phyloP scores from a whole-genome alignment of 1,140 invertebrate species.

The Macrobrachium rosenbergii region DNA sequence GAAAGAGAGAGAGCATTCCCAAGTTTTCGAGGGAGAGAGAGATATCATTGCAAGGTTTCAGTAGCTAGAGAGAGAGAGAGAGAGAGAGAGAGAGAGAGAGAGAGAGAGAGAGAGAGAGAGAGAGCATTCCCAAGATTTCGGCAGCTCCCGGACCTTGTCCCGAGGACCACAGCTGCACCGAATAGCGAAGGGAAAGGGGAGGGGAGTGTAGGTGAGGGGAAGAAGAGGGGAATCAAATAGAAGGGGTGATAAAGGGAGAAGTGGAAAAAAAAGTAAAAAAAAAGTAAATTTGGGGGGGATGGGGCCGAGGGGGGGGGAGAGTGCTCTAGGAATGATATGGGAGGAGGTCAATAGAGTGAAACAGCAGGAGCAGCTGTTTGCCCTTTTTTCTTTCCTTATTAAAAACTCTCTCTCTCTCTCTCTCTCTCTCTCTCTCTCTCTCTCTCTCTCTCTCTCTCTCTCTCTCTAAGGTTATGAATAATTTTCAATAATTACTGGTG shows the following conservation, averaged over 20 bases:
- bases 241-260: not conserved
- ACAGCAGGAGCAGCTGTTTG: not conserved
- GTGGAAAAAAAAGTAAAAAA: not conserved
- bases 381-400: not conserved
- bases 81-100: too few species aligned
- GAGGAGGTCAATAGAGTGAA: not conserved
- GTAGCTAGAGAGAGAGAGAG: too few species aligned
- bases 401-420: slow-evolving; percentile 22
- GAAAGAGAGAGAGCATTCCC: too few species aligned
- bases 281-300: not conserved
- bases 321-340: not conserved
- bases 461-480: not conserved
- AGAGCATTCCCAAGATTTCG: not conserved
- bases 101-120: not conserved
- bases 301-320: slow-evolving; percentile 11
- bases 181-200: not conserved
- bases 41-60: too few species aligned
- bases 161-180: too few species aligned
- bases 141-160: too few species aligned
- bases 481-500: too few species aligned
- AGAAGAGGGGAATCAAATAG: not conserved
- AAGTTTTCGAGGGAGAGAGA: too few species aligned
- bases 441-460: not conserved
- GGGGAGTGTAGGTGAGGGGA: slow-evolving; percentile 12
- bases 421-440: not conserved